Evolutionary conservation across 2,113 vertebrate genomes (phyloP).

Genomic region (Camelus dromedarius): DNA sequence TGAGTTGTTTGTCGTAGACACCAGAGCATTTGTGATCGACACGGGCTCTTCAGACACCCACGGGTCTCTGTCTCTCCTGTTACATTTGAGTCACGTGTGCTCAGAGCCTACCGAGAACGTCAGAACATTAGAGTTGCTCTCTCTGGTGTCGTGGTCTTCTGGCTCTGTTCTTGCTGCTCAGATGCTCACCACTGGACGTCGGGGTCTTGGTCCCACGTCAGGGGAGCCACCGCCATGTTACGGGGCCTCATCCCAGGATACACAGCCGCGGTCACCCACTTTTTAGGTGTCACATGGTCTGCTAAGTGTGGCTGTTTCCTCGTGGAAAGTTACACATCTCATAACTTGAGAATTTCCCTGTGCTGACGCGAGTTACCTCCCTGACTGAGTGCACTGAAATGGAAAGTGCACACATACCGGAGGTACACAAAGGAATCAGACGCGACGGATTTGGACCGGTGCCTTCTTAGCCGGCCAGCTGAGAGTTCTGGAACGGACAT

Average conservation of each 20-base stretch:
- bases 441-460: too few relatives aligned
- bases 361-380: neutral
- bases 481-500: neutral
- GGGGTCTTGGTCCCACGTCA: neutral
- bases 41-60: neutral
- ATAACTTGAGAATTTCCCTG: neutral
- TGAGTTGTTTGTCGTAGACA: neutral
- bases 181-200: rapidly evolving
- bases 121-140: neutral
- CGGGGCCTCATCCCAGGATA: neutral
- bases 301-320: neutral
- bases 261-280: neutral
- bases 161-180: neutral
- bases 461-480: too few relatives aligned
- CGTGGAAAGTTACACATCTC: neutral
- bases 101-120: neutral
- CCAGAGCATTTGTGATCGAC: neutral
- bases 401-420: neutral
- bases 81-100: neutral
- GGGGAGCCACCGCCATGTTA: neutral
- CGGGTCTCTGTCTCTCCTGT: neutral
- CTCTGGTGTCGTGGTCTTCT: neutral
- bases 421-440: neutral
- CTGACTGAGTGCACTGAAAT: neutral
- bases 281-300: neutral